Conservation (phyloP, 2,113 vertebrate genomes). For the Melanocharis versteri region DNA sequence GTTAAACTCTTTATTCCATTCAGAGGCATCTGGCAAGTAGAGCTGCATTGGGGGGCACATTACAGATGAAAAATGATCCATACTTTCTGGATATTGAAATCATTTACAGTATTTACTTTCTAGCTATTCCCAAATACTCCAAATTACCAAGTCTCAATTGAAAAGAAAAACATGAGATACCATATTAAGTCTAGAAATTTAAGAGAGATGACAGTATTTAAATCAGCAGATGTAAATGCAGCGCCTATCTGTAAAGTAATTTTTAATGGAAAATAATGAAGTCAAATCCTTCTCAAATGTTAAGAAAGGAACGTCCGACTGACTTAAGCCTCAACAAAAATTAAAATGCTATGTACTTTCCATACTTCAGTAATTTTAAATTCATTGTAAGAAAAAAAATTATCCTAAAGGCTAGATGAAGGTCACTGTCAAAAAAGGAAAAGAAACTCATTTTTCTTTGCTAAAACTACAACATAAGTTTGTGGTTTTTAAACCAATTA, state of each 20-base stretch:
- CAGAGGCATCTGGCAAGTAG: constrained; percentile 97
- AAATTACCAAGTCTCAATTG: constrained; percentile 81
- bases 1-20: constrained; percentile 88
- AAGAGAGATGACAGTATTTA: constrained; percentile 82
- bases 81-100: constrained; percentile 75
- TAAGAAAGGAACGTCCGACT: constrained; percentile 71
- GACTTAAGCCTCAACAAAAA: constrained; percentile 79
- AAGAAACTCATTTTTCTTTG: constrained; percentile 78
- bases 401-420: constrained; percentile 79
- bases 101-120: constrained; percentile 78
- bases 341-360: constrained; percentile 80
- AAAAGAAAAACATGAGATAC: constrained; percentile 85
- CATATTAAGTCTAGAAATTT: constrained; percentile 85
- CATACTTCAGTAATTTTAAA: constrained; percentile 77
- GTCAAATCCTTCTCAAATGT: constrained; percentile 71
- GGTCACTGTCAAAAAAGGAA: constrained; percentile 85
- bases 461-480: constrained; percentile 83
- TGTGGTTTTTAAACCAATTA: constrained; percentile 83
- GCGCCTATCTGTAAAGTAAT: constrained; percentile 78
- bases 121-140: constrained; percentile 82
- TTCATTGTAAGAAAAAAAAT: constrained; percentile 78
- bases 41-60: constrained; percentile 91
- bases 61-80: constrained; percentile 81
- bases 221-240: constrained; percentile 83
- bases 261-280: constrained; percentile 70